Evolutionary conservation across 2,113 vertebrate species (phyloP).

Genomic region (Pelecanus crispus): DNA sequence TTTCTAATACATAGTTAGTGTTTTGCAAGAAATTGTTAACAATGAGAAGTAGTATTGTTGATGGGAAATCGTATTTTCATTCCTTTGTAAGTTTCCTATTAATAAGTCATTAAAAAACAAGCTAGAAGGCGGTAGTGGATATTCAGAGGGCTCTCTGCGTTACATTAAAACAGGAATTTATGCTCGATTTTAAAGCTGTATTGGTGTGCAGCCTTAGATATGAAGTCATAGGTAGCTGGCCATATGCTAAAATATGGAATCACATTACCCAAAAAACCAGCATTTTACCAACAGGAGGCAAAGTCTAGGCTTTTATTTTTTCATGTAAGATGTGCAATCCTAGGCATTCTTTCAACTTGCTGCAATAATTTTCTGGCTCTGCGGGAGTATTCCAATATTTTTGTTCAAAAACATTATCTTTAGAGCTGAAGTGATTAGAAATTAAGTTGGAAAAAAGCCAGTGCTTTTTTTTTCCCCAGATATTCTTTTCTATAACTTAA

Average conservation of each 20-base stretch:
- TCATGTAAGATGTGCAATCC: background rate
- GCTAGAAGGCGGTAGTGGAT: background rate
- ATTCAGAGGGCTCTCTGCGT: background rate
- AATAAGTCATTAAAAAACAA: background rate
- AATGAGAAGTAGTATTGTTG: background rate
- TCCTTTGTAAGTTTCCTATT: background rate
- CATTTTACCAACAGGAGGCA: background rate
- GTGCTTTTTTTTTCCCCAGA: background rate
- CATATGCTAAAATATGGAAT: background rate
- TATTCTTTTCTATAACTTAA: background rate
- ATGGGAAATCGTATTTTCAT: background rate
- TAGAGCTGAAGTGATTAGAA: background rate
- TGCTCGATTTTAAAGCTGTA: background rate
- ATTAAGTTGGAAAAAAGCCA: background rate
- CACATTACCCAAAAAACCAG: background rate
- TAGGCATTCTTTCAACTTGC: background rate
- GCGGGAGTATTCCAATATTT: background rate
- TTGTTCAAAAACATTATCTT: background rate
- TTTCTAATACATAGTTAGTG: background rate
- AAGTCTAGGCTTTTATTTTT: background rate
- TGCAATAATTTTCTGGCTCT: background rate
- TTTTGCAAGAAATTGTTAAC: background rate
- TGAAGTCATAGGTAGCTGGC: background rate
- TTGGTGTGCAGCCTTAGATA: background rate
- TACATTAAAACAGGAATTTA: background rate